Base-by-base conservation (phyloP, 2,888 invertebrate species). In the Blastobasis adustella region DNA sequence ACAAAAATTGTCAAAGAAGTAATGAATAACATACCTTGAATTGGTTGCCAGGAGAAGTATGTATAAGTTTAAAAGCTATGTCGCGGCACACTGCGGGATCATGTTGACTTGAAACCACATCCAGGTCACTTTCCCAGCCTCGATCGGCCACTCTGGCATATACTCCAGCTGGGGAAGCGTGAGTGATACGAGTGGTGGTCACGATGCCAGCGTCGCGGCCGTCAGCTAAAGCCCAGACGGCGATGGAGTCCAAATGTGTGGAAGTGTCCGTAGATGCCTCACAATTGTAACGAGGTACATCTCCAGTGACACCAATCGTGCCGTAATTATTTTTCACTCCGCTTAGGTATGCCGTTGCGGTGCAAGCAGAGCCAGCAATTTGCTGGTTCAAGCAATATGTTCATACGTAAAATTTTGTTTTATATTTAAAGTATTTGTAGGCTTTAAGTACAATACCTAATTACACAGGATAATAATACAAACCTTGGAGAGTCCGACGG, bases 111-210 rank as follows among this genome's bases (percentile, higher is more conserved):
- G 6, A 58, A 3, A 43, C 53, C 5, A 93, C 82, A 49, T 91
- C 90, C 0, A 83, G 85, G 72, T 94, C 94, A 62, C 84, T 90
- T 79, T 95, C 95, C 94, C 94, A 95, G 67, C 92, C 89, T 43
- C 95, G 89, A 58, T 92, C 79, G 0, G 94, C 91, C 0, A 89
- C 79, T 67, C 92, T 92, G 0, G 95, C 93, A 72, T 92, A 94
- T 0, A 90, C 80, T 1, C 92, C 93, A 0, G 92, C 91, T 0
- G 95, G 95, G 0, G 94, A 93, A 5, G 95, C 95, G 72, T 95
- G 94, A 0, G 95, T 95, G 1, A 95, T 90, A 51, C 94, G 88
- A 0, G 94, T 93, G 2, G 93, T 94, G 7, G 95, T 96, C 37
- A 95, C 94, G n/a, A 93, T 74, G 0, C 42, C 42, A 42, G 9